Evolutionary conservation across 1,140 invertebrate genomes (phyloP).

Genomic region (Hetaerina americana): DNA sequence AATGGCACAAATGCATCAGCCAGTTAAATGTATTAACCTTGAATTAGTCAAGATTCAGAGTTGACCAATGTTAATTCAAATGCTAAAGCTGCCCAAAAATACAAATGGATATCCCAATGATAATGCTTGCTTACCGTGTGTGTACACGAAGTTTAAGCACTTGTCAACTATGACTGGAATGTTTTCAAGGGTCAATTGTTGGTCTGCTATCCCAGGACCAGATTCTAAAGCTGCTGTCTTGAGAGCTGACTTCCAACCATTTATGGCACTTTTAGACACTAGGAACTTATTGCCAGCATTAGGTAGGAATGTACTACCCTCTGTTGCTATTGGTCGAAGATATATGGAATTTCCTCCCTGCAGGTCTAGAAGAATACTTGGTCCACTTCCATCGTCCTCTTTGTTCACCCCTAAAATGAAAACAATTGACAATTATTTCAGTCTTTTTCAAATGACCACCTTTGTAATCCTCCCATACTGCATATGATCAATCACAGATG

Average conservation of each 20-base stretch:
- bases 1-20: no score
- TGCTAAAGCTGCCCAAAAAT: background rate
- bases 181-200: conserved; percentile 73
- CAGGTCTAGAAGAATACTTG: background rate
- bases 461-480: no score
- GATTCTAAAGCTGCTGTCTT: conserved; percentile 59
- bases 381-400: background rate
- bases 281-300: background rate
- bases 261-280: background rate
- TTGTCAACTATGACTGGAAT: conserved; percentile 81
- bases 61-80: no score
- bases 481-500: no score
- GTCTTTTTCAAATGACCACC: background rate
- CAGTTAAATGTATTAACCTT: no score
- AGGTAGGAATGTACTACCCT: background rate
- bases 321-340: background rate
- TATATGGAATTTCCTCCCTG: background rate
- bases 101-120: conserved; percentile 4
- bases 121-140: conserved; percentile 46
- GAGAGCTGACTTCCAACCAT: conserved; percentile 54
- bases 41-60: conserved; percentile 4
- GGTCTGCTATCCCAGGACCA: conserved; percentile 59
- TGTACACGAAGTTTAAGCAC: conserved; percentile 77
- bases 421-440: background rate
- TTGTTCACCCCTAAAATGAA: background rate